Base-by-base conservation (phyloP, 23 tunicate genomes). In the Diplosoma virens region DNA sequence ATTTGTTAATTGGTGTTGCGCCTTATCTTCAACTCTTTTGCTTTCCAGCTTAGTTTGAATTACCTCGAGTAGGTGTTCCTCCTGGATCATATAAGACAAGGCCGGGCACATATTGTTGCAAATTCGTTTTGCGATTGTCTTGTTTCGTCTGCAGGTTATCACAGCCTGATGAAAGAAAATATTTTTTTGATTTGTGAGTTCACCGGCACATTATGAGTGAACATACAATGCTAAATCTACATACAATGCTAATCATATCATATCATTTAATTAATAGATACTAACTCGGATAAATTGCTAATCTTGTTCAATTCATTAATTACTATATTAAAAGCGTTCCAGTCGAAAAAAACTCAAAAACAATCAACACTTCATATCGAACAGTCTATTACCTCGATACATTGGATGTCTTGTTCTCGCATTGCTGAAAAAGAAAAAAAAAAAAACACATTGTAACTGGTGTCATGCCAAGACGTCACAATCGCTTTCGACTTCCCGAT, bases 361-460 rank as follows among this genome's bases (percentile, higher is more conserved):
- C 52, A 16, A 14, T 58, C 7, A 6, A 58, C 20, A 6, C 22
- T 6, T 58, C 17, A 6, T 14, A 6, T n/a, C 20, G 17, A 21
- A 33, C 35, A 69, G 4, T 16, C 47, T 41, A 66, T 33, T 35
- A 80, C 85, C 68, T 80, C 55, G 7, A 80, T 68, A 50, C 85
- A 80, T 22, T 30, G 53, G 45, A 80, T 53, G 2, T 80, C 85
- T 2, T 35, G 54, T 55, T 68, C 68, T 1, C 47, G 45, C 77
- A 80, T 68, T 18, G 56, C 85, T 80, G 77, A 32, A 80, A 67
- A 54, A 31, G 33, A 55, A 24, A 35, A 58, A 59, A 53, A 46
- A 41, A 18, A 33, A 5, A 23, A 41, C 50, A 41, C 50, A 7
- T 41, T 41, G n/a, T n/a, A n/a, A n/a, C n/a, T n/a, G n/a, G n/a